Conservation (phyloP, 2,888 invertebrate genomes). For the Dryomyza anilis region DNA sequence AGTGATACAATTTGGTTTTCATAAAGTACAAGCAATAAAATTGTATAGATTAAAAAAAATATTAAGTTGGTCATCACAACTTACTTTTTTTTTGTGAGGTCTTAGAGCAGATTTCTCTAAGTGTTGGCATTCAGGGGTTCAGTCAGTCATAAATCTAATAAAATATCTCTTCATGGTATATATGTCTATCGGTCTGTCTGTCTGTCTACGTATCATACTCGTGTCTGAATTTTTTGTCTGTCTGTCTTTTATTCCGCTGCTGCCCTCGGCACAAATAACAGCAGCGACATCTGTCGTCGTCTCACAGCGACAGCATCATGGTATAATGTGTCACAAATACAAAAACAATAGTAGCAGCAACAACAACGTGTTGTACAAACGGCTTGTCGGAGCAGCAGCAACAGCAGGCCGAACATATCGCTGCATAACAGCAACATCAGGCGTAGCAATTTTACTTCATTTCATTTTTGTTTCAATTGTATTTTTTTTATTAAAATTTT, state of each 20-base stretch:
- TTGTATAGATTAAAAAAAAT: no score
- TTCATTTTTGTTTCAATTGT: constrained; percentile 7
- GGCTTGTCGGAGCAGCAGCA: neutral
- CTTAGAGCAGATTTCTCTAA: no score
- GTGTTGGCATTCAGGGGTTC: no score
- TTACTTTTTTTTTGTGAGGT: no score
- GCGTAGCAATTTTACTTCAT: constrained; percentile 18
- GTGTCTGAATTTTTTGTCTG: no score
- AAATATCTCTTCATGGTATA: neutral
- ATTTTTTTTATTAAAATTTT: constrained; percentile 1
- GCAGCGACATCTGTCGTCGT: constrained; percentile 22
- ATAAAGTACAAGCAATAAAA: no score
- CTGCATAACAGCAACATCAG: neutral
- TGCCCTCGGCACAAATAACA: neutral
- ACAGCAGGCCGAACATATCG: neutral
- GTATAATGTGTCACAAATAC: neutral
- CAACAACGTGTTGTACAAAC: neutral
- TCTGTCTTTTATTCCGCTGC: constrained; percentile 1
- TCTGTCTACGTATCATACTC: no score
- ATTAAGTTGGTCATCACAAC: no score
- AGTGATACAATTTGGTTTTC: no score
- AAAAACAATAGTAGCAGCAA: neutral
- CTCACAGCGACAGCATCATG: neutral
- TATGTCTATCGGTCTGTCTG: neutral
- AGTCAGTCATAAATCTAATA: no score